phyloP scores from a whole-genome alignment of 2,113 vertebrate genomes.

The Vulpes ferrilata region DNA sequence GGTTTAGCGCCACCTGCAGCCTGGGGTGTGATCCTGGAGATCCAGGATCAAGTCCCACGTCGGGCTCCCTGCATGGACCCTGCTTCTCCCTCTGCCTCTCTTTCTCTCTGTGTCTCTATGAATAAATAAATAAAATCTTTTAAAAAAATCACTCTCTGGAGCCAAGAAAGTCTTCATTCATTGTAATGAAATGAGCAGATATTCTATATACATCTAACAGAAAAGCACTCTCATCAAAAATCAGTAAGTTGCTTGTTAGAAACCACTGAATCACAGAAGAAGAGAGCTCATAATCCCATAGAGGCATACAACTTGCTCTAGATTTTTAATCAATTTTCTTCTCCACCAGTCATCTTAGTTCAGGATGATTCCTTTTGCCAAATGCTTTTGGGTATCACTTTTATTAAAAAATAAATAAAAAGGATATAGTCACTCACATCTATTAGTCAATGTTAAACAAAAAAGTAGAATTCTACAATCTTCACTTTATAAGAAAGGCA shows the following conservation, averaged over 20 bases:
- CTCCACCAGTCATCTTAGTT: background rate
- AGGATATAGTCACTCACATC: background rate
- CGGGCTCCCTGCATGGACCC: too few species aligned
- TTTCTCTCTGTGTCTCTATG: too few species aligned
- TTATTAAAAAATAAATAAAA: background rate
- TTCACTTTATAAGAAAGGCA: background rate
- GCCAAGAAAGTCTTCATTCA: background rate
- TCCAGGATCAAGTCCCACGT: too few species aligned
- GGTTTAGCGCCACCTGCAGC: too few species aligned
- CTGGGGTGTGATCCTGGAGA: too few species aligned
- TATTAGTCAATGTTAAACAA: background rate
- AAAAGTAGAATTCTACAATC: background rate
- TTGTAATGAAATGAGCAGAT: background rate
- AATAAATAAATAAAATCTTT: too few species aligned
- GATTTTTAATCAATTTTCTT: background rate
- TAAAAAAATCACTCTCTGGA: too few species aligned
- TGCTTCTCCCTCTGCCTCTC: too few species aligned
- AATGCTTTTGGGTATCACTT: background rate
- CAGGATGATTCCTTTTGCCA: background rate
- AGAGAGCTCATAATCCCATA: background rate
- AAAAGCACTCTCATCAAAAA: background rate
- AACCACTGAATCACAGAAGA: background rate
- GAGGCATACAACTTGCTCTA: background rate
- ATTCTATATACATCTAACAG: background rate
- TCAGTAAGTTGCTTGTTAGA: background rate